Conservation (phyloP, 2,888 invertebrate genomes). For the Aleiodes alternator region DNA sequence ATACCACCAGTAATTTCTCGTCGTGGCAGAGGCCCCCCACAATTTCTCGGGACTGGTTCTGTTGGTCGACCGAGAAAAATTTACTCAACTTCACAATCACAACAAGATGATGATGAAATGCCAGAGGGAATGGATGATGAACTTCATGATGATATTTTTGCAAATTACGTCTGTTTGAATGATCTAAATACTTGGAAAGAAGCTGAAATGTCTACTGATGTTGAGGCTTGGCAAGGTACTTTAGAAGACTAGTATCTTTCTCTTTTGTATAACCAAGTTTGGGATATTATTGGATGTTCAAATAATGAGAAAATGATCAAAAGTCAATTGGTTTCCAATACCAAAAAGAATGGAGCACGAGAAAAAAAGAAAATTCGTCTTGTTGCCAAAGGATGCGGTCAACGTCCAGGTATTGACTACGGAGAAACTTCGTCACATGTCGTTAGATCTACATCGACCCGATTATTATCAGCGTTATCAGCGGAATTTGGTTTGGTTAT, state of each 20-base stretch:
- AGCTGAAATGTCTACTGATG: neutral
- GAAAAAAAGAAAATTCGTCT: conserved; percentile 9
- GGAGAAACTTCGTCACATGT: conserved; percentile 24
- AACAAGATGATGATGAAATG: neutral
- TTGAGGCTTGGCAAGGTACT: neutral
- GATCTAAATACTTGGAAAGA: neutral
- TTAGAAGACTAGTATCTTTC: neutral
- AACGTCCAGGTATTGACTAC: neutral
- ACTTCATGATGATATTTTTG: neutral
- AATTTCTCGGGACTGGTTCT: neutral
- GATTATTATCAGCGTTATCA: neutral
- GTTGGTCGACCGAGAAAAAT: neutral
- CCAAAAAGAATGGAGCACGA: neutral
- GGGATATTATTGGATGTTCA: neutral
- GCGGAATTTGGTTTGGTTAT: neutral
- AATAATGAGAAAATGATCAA: no score
- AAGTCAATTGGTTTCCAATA: neutral
- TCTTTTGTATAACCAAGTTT: neutral
- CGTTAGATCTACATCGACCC: neutral
- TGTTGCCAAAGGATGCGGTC: neutral
- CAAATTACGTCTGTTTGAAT: neutral
- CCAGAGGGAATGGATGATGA: neutral
- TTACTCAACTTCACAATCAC: neutral
- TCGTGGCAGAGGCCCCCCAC: neutral
- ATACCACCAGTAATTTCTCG: neutral